Base-by-base conservation (phyloP, 2,113 vertebrate species). In the Malurus alboscapulatus region DNA sequence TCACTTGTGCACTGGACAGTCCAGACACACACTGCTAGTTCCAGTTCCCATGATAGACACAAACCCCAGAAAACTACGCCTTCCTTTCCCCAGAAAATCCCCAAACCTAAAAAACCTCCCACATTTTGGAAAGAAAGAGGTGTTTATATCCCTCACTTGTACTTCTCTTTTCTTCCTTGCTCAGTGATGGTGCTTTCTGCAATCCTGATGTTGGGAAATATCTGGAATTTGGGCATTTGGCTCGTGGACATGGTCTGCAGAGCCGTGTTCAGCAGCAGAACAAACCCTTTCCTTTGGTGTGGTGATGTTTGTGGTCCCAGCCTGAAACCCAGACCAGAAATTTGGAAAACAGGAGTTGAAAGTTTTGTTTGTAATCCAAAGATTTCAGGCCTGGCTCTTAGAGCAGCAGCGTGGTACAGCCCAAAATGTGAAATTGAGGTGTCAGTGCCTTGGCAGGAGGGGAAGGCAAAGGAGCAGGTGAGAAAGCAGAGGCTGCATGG, bases 401-500 rank as follows among this genome's bases (percentile, higher is more conserved):
- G 2, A 17, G 61, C 0, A 57, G 50, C 2, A 38, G 17, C 1
- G 0, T 1, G 26, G 10, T n/a, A 6, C 18, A 68, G n/a, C 36
- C 54, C 45, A 27, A 26, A 61, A 54, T 82, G 45, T 2, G 0
- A 55, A 57, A 9, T 2, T 5, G 50, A 22, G n/a, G 12, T 9
- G 6, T 29, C 36, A 27, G 16, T 75, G 34, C 68, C 44, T 51
- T 17, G 42, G 40, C 48, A 14, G 59, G 77, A 91, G n/a, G 29
- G 44, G 38, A 61, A 48, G 2, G 50, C 30, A 7, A 1, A 87
- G 74, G 69, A 57, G 57, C 42, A 78, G 1, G 38, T 2, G 19
- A 36, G 17, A 29, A 54, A 16, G 19, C 44, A 67, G 47, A 40
- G 57, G 62, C n/a, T 10, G n/a, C 44, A 12, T 0, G 0, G 5